These are phyloP conservation scores for Anguilla pacifica DNA, from an alignment of 2,797 vertebrate genomes.

Conservation along the genomic window DNA sequence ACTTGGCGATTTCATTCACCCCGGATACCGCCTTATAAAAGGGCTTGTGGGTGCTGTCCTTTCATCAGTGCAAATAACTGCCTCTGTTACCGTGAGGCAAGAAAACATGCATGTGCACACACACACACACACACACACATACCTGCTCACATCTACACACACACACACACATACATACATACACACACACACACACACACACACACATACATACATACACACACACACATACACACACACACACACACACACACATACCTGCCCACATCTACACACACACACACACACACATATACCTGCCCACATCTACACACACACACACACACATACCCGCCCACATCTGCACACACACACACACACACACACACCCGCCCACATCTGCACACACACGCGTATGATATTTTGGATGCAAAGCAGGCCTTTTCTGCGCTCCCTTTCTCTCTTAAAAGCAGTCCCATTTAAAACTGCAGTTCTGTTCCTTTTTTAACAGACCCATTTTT, in stretches of 20 bases:
- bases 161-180: no score
- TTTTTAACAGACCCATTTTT: not conserved
- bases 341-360: no score
- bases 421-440: slow-evolving; percentile 40
- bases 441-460: slow-evolving; percentile 61
- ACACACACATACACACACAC: not conserved
- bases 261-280: no score
- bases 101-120: not conserved
- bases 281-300: no score
- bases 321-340: no score
- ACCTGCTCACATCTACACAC: not conserved
- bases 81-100: not conserved
- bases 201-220: not conserved
- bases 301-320: no score
- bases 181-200: no score
- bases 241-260: no score
- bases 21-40: not conserved
- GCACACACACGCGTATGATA: not conserved
- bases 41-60: not conserved
- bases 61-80: not conserved
- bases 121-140: not conserved
- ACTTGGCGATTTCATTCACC: slow-evolving; percentile 7
- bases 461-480: slow-evolving; percentile 11
- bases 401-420: not conserved
- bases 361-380: not conserved